phyloP scores from a whole-genome alignment of 2,113 vertebrate species.

The Anthoscopus minutus region DNA sequence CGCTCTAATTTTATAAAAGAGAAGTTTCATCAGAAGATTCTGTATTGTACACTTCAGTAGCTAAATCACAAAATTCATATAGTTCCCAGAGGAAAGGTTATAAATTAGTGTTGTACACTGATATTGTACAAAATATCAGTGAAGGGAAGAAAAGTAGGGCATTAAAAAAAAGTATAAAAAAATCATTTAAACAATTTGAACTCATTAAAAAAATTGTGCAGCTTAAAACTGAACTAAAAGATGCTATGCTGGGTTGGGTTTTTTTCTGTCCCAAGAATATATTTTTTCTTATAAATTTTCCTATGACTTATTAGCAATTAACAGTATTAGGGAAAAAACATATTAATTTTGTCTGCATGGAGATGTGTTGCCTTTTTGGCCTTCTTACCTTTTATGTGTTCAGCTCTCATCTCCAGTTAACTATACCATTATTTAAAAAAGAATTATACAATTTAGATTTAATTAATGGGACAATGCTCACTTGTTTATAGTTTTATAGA shows the following conservation, averaged over 20 bases:
- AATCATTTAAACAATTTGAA: background rate
- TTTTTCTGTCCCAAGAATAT: background rate
- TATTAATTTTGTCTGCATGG: background rate
- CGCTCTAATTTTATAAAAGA: background rate
- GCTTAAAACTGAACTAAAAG: background rate
- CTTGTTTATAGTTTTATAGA: background rate
- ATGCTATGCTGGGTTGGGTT: rapidly evolving
- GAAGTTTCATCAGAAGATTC: background rate
- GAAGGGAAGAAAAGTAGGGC: background rate
- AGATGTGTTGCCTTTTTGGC: background rate
- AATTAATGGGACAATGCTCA: background rate
- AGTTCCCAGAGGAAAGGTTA: background rate
- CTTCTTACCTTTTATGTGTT: background rate
- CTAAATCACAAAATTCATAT: background rate
- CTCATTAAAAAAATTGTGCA: background rate
- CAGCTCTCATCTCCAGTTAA: background rate
- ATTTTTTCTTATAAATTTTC: background rate
- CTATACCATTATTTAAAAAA: background rate
- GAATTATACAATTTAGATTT: background rate
- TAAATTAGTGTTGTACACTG: background rate
- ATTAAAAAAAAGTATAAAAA: background rate
- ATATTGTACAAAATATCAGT: background rate
- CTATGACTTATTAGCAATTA: background rate
- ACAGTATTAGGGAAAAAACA: background rate
- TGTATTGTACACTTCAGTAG: background rate